Conservation (phyloP, 2,113 vertebrate genomes). For the Pteropus alecto region DNA sequence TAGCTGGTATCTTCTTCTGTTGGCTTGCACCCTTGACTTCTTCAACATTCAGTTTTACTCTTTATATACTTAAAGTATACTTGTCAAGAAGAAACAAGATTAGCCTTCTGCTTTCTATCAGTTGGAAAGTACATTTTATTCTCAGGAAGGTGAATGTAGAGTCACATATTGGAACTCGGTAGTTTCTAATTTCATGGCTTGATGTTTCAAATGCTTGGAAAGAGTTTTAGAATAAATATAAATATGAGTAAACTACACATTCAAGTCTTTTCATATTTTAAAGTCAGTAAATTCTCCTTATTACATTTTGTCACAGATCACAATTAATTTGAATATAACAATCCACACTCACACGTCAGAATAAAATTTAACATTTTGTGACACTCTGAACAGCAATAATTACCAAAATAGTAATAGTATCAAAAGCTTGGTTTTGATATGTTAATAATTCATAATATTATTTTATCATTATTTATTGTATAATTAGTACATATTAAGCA, state of each 20-base stretch:
- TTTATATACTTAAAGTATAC: not conserved
- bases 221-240: not conserved
- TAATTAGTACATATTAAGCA: not conserved
- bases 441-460: not conserved
- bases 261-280: not conserved
- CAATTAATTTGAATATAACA: not conserved
- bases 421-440: not conserved
- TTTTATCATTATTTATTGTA: not conserved
- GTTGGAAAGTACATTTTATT: not conserved
- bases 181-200: not conserved
- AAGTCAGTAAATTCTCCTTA: not conserved
- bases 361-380: not conserved
- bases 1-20: not conserved
- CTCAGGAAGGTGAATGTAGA: not conserved
- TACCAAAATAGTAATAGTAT: not conserved
- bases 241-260: not conserved
- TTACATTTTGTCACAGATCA: not conserved
- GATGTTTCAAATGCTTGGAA: slow-evolving; percentile 4
- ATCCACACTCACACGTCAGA: not conserved
- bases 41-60: not conserved
- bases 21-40: not conserved
- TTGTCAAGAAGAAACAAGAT: not conserved
- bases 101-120: not conserved
- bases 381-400: not conserved
- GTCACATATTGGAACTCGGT: not conserved